Base-by-base conservation (phyloP, 2,113 vertebrate genomes). In the Zosterops japonicus region DNA sequence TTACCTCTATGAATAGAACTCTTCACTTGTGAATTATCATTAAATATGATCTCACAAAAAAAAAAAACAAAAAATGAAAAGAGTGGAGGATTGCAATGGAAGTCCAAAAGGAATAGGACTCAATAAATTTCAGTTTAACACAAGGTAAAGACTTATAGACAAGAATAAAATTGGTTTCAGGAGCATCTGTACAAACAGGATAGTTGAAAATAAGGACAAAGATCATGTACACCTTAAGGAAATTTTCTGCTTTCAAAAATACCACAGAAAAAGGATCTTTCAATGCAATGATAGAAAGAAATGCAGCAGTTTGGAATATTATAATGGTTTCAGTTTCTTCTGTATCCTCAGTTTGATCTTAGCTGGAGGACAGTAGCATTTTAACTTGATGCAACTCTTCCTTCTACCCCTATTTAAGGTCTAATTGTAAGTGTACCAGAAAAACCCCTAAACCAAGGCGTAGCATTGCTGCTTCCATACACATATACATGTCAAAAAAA, bases 331-430 rank as follows among this genome's bases (percentile, higher is more conserved):
- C 35, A 12, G 17, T 44, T 24, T 47, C 53, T 60, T 65, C 31
- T 1, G 0, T 70, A 36, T 65, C 27, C 5, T 83, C 42, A 47
- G 13, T 46, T 71, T 65, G 14, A 13, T 77, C 71, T 74, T 57
- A 76, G 31, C 28, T 65, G 15, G 29, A 79, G 8, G 16, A 47
- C 41, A 52, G 53, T 28, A 71, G 65, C 19, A 52, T 82, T 92
- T 89, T 69, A 77, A 42, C 10, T 29, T 36, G 23, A 65, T 5
- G 3, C 7, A 49, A 27, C 14, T 65, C 17, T 13, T 49, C 5
- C 2, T 2, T 7, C 2, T 6, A 5, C 3, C 9, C 4, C 9
- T 33, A 1, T 41, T 53, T 74, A 47, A 75, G 4, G 21, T 64
- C 5, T 23, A 39, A 33, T 59, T 14, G 22, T 35, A 23, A 21